Evolutionary conservation across 2,797 vertebrate species (phyloP), one percentile per base, ranked within the genome.

Genomic region (Sorex maritimensis): DNA sequence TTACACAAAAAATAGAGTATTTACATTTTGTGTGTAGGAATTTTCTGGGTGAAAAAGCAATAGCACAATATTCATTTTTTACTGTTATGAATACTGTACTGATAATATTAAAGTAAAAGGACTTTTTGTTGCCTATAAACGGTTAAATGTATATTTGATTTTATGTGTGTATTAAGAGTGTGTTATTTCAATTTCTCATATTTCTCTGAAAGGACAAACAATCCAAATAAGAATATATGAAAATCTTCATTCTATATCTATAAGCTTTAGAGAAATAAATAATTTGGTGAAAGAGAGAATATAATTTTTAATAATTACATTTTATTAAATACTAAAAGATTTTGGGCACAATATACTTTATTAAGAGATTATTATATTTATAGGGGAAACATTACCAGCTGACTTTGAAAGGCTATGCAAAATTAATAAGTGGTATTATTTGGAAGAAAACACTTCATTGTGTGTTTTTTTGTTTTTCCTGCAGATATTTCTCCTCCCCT

Each of bases 191-290:
- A 88, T 92, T 72, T 23, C 15, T 92, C 34, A 41, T 78, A 77
- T 94, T 95, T 94, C 84, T 94, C 28, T 67, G 75, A n/a, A 73
- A 94, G 46, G 13, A 75, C 83, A 81, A 96, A 49, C 24, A 82
- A 92, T 81, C 95, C 28, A 94, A 92, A 96, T 92, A 28, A 91
- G 46, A 90, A 87, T 91, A 63, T 63, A 88, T 44, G 46, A 52
- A 86, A 68, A 73, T 67, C 65, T 61, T 21, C 19, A 90, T 93
- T 91, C 21, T 24, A 78, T 81, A 86, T 90, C 55, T 90, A 79
- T 10, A 86, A 91, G 49, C 61, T 94, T 95, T 49, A 71, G 75
- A 61, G 63, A 38, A 94, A 91, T 83, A 87, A 89, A 81, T 75
- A 38, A 65, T 85, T 83, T 78, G 34, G 7, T 73, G 52, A 82